Percentiles rank a stretch among this genome's conserved stretches.
Conservation (phyloP, 2,888 invertebrate species). For the Andricus curvator region DNA sequence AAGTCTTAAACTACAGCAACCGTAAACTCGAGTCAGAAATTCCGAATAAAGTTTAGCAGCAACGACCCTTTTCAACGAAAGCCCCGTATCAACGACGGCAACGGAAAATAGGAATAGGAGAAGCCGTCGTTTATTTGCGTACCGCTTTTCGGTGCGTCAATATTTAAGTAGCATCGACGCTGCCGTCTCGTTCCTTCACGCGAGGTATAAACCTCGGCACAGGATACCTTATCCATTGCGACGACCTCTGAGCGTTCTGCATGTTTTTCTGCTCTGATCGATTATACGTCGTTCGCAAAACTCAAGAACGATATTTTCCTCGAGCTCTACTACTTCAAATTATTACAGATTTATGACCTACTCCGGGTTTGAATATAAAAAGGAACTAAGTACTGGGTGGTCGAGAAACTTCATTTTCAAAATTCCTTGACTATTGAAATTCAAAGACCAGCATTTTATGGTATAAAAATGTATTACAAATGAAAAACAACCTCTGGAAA, state of each 20-base stretch:
- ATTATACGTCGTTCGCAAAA: slow-evolving; percentile 31
- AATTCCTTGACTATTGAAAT: no score
- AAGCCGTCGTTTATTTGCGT: slow-evolving; percentile 30
- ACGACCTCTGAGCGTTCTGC: slow-evolving; percentile 17
- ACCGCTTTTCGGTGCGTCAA: slow-evolving; percentile 35
- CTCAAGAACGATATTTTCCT: slow-evolving; percentile 6
- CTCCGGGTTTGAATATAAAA: background rate
- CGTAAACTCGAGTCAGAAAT: slow-evolving; percentile 6
- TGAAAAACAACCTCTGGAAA: no score
- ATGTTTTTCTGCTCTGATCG: slow-evolving; percentile 17
- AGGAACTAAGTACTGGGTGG: background rate
- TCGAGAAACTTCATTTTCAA: no score
- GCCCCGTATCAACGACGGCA: background rate
- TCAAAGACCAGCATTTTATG: no score
- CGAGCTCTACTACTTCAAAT: slow-evolving; percentile 2
- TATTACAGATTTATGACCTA: background rate
- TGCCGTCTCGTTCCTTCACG: slow-evolving; percentile 20
- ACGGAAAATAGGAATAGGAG: slow-evolving; percentile 12
- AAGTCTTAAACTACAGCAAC: background rate
- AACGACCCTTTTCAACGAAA: slow-evolving; percentile 14
- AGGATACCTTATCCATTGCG: slow-evolving; percentile 29
- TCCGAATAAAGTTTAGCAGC: slow-evolving; percentile 19
- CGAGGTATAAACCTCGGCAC: slow-evolving; percentile 5
- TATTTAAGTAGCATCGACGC: slow-evolving; percentile 37
- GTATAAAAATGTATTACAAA: no score